Conservation (phyloP, 2,113 vertebrate species). For the Phoenicopterus ruber region DNA sequence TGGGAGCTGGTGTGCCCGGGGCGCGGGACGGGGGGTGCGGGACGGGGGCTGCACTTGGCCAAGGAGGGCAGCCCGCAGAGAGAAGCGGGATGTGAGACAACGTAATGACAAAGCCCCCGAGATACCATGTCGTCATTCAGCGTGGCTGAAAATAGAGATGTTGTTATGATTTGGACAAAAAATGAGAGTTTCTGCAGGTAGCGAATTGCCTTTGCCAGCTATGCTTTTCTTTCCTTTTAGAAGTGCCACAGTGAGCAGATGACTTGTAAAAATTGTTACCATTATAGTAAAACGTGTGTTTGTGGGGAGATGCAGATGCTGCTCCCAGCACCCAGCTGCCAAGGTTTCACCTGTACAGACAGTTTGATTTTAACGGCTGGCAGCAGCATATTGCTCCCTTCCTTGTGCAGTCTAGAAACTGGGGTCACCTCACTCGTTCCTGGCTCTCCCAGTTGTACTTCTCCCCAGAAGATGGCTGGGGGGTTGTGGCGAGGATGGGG, state of each 20-base stretch:
- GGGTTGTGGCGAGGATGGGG: background rate
- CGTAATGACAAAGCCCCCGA: background rate
- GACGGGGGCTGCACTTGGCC: background rate
- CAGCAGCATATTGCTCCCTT: rapidly evolving
- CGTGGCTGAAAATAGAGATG: background rate
- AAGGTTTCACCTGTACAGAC: background rate
- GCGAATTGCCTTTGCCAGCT: background rate
- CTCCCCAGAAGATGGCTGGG: background rate
- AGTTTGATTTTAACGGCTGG: background rate
- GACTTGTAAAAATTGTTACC: background rate
- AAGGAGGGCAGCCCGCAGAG: no score
- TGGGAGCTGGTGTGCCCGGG: background rate
- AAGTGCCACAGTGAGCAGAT: background rate
- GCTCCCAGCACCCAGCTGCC: background rate
- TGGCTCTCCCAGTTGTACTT: background rate
- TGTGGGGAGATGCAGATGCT: background rate
- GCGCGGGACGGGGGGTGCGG: background rate
- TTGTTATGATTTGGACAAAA: background rate
- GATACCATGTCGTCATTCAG: background rate
- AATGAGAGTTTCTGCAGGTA: background rate
- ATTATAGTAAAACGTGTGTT: background rate
- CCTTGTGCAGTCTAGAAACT: background rate
- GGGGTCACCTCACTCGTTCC: background rate
- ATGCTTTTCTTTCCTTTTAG: background rate
- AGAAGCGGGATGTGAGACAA: background rate